Base-by-base conservation (phyloP, 2,797 vertebrate species). In the Anguilla pacifica region DNA sequence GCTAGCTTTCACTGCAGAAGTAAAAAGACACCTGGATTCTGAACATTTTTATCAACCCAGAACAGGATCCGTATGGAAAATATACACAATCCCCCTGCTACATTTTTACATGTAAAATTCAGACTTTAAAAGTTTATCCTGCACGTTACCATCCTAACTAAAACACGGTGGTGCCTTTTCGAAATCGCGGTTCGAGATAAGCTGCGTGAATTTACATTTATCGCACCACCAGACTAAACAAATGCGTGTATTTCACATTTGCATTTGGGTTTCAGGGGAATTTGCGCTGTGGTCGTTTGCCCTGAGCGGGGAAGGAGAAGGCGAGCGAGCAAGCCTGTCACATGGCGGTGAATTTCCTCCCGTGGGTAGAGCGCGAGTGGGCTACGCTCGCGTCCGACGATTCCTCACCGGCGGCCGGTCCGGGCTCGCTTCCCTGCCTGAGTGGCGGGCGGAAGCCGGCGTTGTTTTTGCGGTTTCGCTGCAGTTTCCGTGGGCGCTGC, bases 381-480 rank as follows among this genome's bases (percentile, higher is more conserved):
- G 35, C 7, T 39, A 82, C 79, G 2, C 72, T 17, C 4, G 19
- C 15, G 15, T 22, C 77, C 77, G 1, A 19, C 74, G 2, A 0
- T 6, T 39, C 74, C 15, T 19, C 13, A 2, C 72, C 31, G 28
- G 11, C 39, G n/a, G 67, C 35, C 6, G 13, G 15, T 25, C 22
- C 5, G 7, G 39, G 77, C 7, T 57, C 11, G 25, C n/a, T 22
- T 31, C 11, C 11, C 39, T 35, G 7, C 39, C 35, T 39, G 25
- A 86, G 61, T 19, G 85, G 55, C 70, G 88, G 89, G 81, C 92
- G 90, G 94, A 92, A 91, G 90, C 85, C 86, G 31, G 87, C 86
- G 85, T 92, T 95, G 93, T 95, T 90, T 90, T 82, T 79, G 3
- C 94, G 95, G 95, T 92, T 92, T 91, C 85, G 88, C 57, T 35